A percentile compares a stretch with the other conserved stretches of the same genome.
These are phyloP conservation scores for Emydura subglobosa DNA, from an alignment of 2,113 vertebrate genomes.

Conservation along the genomic window DNA sequence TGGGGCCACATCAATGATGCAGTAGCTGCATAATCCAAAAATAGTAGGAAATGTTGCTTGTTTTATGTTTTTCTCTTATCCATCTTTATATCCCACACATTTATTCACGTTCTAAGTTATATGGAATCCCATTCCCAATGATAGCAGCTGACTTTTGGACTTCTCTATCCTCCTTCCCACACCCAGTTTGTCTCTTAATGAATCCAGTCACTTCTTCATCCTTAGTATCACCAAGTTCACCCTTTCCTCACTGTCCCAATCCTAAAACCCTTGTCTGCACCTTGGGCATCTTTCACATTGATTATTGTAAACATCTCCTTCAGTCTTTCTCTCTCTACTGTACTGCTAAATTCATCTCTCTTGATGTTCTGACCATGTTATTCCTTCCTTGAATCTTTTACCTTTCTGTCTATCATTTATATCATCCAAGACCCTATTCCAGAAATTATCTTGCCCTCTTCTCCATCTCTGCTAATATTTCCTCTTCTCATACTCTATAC, in stretches of 20 bases:
- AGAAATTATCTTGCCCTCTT: neutral
- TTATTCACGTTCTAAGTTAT: neutral
- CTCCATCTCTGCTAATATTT: neutral
- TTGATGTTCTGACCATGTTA: neutral
- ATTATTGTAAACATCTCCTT: neutral
- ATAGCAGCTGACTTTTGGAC: neutral
- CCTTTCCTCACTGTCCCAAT: neutral
- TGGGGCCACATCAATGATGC: neutral
- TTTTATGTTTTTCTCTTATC: neutral
- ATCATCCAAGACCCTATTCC: neutral
- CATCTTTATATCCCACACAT: neutral
- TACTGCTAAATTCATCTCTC: neutral
- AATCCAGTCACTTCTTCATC: neutral
- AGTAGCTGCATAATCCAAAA: slow-evolving; percentile 2
- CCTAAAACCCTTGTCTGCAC: neutral
- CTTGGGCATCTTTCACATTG: neutral
- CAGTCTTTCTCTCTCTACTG: neutral
- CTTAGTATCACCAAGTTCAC: neutral
- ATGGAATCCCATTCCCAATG: neutral
- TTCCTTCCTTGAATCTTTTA: neutral
- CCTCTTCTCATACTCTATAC: neutral
- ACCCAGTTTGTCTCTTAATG: neutral
- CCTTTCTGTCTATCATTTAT: neutral
- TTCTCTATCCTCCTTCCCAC: neutral
- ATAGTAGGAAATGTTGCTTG: neutral